These are phyloP conservation scores for Anoplius nigerrimus DNA, from an alignment of 2,888 invertebrate species.

Conservation along the genomic window DNA sequence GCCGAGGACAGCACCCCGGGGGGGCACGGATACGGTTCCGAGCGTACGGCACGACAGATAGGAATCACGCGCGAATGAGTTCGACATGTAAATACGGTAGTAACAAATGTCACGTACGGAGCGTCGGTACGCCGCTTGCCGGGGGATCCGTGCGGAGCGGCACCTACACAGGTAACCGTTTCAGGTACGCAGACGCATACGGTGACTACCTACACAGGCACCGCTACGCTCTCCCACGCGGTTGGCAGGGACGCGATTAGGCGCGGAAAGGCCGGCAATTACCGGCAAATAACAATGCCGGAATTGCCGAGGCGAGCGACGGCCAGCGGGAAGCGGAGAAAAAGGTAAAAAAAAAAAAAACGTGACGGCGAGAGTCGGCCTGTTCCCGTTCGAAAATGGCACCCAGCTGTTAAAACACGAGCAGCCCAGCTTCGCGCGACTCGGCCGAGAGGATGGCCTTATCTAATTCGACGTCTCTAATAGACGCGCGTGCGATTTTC, in stretches of 20 bases:
- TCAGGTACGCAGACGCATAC: too few species aligned
- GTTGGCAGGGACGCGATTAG: too few species aligned
- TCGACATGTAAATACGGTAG: constrained; percentile 38
- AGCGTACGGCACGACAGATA: constrained; percentile 17
- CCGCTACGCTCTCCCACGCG: too few species aligned
- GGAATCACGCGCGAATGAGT: constrained; percentile 45
- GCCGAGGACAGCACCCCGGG: too few species aligned
- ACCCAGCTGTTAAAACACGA: constrained; percentile 40
- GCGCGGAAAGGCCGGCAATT: constrained; percentile 19
- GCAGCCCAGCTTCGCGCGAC: constrained; percentile 10
- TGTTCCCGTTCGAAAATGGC: constrained; percentile 2
- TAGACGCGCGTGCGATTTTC: too few species aligned
- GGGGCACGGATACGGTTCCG: too few species aligned
- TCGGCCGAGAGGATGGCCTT: neutral
- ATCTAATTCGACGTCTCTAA: too few species aligned
- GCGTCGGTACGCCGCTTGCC: too few species aligned
- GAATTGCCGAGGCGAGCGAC: constrained; percentile 1
- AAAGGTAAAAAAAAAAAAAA: neutral
- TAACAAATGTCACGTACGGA: constrained; percentile 27
- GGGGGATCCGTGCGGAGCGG: too few species aligned
- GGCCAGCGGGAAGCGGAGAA: neutral
- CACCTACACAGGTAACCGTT: too few species aligned
- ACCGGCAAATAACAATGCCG: constrained; percentile 18
- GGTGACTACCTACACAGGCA: too few species aligned
- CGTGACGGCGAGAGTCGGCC: too few species aligned